A percentile compares a stretch with the other conserved stretches of the same genome.
phyloP scores from a whole-genome alignment of 1,140 invertebrate species.

The Oryctes rhinoceros region DNA sequence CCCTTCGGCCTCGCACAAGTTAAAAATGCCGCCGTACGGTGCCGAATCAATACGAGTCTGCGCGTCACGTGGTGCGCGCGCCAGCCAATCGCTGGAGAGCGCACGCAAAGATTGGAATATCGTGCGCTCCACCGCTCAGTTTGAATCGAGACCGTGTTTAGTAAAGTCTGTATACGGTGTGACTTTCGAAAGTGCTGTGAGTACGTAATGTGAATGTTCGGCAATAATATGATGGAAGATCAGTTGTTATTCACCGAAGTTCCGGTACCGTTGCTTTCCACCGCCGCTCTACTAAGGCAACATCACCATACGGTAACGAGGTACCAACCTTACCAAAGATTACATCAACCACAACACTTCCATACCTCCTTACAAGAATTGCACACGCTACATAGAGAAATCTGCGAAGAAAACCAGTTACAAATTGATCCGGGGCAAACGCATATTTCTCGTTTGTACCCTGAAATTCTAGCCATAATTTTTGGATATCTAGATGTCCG shows the following conservation, averaged over 20 bases:
- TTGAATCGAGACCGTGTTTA: constrained; percentile 53
- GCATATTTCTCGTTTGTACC: constrained; percentile 89
- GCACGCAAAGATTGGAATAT: constrained; percentile 44
- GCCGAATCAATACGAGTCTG: constrained; percentile 75
- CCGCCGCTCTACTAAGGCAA: constrained; percentile 54
- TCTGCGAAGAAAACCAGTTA: constrained; percentile 50
- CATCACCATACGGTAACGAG: constrained; percentile 60
- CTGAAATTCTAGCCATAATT: constrained; percentile 90
- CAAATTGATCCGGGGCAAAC: constrained; percentile 66
- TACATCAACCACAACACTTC: constrained; percentile 67
- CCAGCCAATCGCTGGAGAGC: constrained; percentile 60
- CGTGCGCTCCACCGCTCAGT: constrained; percentile 47
- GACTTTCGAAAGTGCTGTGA: constrained; percentile 49
- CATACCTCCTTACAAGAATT: constrained; percentile 62
- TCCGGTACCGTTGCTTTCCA: constrained; percentile 61
- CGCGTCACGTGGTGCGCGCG: constrained; percentile 68
- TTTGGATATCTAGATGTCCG: constrained; percentile 88
- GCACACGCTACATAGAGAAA: constrained; percentile 62
- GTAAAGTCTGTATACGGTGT: constrained; percentile 59
- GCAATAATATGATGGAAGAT: constrained; percentile 58
- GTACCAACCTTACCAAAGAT: constrained; percentile 65
- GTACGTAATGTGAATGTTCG: constrained; percentile 60
- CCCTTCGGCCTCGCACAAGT: constrained; percentile 67
- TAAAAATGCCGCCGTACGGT: constrained; percentile 79
- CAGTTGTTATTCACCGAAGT: constrained; percentile 60